Evolutionary conservation across 1,140 invertebrate genomes (phyloP).

Genomic region (Teleogryllus occipitalis): DNA sequence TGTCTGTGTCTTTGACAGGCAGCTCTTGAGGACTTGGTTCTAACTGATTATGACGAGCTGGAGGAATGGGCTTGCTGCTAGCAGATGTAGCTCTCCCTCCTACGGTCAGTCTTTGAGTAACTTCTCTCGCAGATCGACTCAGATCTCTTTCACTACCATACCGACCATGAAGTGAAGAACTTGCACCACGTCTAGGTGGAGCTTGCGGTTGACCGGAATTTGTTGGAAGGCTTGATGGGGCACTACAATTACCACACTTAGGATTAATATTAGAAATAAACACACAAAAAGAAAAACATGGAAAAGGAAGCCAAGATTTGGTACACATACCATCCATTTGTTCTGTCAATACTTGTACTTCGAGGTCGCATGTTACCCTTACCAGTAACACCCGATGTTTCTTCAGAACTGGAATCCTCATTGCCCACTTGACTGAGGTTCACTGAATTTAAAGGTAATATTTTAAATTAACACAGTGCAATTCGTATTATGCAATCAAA

Average conservation of each 20-base stretch:
- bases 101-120: conserved; percentile 37
- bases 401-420: conserved; percentile 70
- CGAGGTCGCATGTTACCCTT: conserved; percentile 50
- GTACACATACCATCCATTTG: neutral
- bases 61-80: conserved; percentile 1
- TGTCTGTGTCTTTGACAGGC: conserved; percentile 39
- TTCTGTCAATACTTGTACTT: conserved; percentile 21
- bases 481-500: neutral
- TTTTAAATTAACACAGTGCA: neutral
- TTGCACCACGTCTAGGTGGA: neutral
- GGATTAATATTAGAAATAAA: no score
- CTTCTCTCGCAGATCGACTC: conserved; percentile 28
- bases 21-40: conserved; percentile 40
- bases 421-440: conserved; percentile 53
- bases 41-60: conserved; percentile 23
- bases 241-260: neutral
- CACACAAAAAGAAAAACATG: no score
- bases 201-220: neutral
- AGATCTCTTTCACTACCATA: conserved; percentile 46
- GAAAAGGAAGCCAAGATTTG: no score
- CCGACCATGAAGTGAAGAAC: conserved; percentile 32
- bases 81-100: conserved; percentile 24
- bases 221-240: conserved; percentile 8
- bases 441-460: conserved; percentile 33
- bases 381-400: conserved; percentile 43